Evolutionary conservation across 2,888 invertebrate species (phyloP).

Genomic region (Ormyrus labotus): DNA sequence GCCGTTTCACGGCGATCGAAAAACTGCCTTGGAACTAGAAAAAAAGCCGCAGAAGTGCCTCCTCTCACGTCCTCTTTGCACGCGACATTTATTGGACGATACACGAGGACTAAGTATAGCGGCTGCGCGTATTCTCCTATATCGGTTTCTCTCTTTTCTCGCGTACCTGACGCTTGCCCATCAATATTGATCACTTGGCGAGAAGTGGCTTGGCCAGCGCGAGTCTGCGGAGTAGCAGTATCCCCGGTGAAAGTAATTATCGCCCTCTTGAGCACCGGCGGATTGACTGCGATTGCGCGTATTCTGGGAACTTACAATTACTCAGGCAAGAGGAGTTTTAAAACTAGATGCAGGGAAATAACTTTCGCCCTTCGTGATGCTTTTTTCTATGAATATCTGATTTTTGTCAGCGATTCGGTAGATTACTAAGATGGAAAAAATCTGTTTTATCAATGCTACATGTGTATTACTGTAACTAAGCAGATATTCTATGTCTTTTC

Average conservation of each 20-base stretch:
- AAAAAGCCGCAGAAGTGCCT: too few species aligned
- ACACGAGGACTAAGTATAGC: neutral
- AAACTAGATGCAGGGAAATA: too few species aligned
- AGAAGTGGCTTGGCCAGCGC: neutral
- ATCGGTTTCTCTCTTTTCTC: neutral
- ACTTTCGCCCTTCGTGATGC: too few species aligned
- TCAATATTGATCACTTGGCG: constrained; percentile 2
- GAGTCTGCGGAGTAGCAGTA: neutral
- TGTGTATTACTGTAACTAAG: too few species aligned
- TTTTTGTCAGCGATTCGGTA: too few species aligned
- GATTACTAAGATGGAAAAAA: too few species aligned
- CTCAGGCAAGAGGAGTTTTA: too few species aligned
- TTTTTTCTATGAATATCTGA: too few species aligned
- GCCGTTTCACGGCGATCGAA: neutral
- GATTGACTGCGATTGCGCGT: neutral
- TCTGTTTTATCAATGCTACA: too few species aligned
- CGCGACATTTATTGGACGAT: neutral
- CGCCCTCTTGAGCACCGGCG: neutral
- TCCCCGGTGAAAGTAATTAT: constrained; percentile 19
- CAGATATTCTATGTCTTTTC: too few species aligned
- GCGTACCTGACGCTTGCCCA: too few species aligned
- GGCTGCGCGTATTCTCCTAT: neutral
- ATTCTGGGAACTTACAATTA: neutral
- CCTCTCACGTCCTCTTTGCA: neutral
- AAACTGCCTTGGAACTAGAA: neutral